Base-by-base conservation (phyloP, 2,888 invertebrate genomes). In the Synanthedon andrenaeformis region DNA sequence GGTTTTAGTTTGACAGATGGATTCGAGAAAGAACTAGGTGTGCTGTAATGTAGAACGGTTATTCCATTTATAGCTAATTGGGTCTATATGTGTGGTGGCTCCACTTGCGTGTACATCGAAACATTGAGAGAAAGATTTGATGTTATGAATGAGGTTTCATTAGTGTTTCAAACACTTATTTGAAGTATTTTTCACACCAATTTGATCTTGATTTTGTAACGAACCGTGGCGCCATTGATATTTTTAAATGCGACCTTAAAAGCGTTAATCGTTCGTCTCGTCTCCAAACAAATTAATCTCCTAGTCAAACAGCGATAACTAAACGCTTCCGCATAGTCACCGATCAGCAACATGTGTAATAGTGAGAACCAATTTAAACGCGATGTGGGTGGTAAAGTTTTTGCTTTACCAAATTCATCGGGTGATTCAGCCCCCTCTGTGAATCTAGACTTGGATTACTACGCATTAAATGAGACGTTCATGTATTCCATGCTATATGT, bases 341-440 rank as follows among this genome's bases (percentile, higher is more conserved):
- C 55, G 59, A 60, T 62, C 59, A 57, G 61, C 63, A 60, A 62
- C 71, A 70, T 66, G 64, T 72, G 71, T 65, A 65, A 69, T 70
- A 69, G 60, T 62, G 69, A 62, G 66, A 72, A 65, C 67, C 72
- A 70, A 76, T 74, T 74, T 59, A 64, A 66, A 58, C 62, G 58
- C 78, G 55, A 69, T 69, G 82, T 83, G 84, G 81, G 83, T 81
- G 84, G 81, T 67, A 61, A 60, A 61, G 62, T 62, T 60, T 55
- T 54, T 56, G 51, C 56, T 56, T 65, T 57, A 62, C 64, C 72
- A 72, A 77, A 79, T 76, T 72, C 67, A 70, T 69, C 63, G 65
- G 66, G 66, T 74, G 73, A 73, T 63, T 74, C 69, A 74, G 77
- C 76, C 81, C 84, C 79, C 83, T 83, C 35, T 35, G 35, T 76